Evolutionary conservation across 2,888 invertebrate species (phyloP).

Genomic region (Lysandra coridon): DNA sequence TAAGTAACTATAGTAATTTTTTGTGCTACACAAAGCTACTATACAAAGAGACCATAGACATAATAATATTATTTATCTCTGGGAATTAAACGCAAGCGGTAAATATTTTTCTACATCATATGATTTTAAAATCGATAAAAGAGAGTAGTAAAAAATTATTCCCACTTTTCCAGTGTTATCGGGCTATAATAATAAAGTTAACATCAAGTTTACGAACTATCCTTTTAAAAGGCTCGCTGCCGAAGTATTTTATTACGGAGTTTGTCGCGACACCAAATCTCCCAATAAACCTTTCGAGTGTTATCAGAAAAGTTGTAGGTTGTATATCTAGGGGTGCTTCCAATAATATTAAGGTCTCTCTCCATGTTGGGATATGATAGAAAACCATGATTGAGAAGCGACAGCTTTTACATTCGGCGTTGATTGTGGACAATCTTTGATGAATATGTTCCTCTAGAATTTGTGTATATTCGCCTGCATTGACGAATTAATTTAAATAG

Average conservation of each 20-base stretch:
- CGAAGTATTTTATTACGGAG: slow-evolving; percentile 9
- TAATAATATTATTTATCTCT: no score
- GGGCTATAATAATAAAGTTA: background rate
- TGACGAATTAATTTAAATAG: no score
- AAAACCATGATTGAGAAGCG: background rate
- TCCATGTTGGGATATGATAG: background rate
- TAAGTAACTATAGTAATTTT: no score
- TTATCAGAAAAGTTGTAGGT: slow-evolving; percentile 5
- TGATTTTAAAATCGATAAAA: background rate
- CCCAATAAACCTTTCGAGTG: slow-evolving; percentile 1
- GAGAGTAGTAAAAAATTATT: background rate
- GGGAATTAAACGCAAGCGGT: background rate
- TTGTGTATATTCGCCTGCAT: no score
- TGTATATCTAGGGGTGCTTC: background rate
- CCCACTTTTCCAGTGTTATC: background rate
- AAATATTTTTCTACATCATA: background rate
- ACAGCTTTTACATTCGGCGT: background rate
- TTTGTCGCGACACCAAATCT: background rate
- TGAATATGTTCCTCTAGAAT: no score
- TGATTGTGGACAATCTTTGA: no score
- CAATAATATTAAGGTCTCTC: background rate
- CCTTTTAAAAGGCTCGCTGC: background rate
- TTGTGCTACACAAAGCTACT: no score
- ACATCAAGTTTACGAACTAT: background rate
- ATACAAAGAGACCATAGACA: no score